Evolutionary conservation across 1,140 invertebrate species (phyloP).

Genomic region (Thaumatotibia leucotreta): DNA sequence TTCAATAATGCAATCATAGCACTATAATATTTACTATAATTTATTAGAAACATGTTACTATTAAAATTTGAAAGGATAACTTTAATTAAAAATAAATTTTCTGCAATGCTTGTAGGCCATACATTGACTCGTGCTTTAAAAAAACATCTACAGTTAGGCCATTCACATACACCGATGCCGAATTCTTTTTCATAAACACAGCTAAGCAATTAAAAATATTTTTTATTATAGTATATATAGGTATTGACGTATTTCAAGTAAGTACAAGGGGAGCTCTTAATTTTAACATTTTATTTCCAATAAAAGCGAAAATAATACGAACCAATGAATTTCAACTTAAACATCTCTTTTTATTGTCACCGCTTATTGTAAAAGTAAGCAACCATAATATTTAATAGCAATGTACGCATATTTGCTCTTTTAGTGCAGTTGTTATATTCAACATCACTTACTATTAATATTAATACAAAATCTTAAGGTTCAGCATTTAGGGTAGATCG

Average conservation of each 20-base stretch:
- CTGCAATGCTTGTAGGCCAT: conserved; percentile 41
- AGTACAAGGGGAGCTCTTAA: background rate
- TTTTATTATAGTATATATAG: background rate
- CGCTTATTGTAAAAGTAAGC: conserved; percentile 7
- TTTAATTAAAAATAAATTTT: conserved; percentile 33
- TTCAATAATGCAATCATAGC: conserved; percentile 71
- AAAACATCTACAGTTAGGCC: conserved; percentile 29
- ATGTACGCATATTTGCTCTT: background rate
- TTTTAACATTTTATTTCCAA: background rate
- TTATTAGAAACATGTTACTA: conserved; percentile 58
- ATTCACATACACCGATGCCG: conserved; percentile 8
- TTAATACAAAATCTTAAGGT: too few species aligned
- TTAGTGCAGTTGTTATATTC: too few species aligned
- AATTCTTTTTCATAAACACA: conserved; percentile 21
- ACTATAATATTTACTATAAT: conserved; percentile 56
- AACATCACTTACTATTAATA: too few species aligned
- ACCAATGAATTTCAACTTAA: background rate
- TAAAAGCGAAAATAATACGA: background rate
- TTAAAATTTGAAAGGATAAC: conserved; percentile 65
- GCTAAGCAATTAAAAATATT: conserved; percentile 28
- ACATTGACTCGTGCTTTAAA: conserved; percentile 22
- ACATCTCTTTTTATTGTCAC: conserved; percentile 7
- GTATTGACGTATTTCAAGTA: background rate
- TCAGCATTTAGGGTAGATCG: too few species aligned
- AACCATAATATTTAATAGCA: background rate